Percentiles rank a stretch among this genome's conserved stretches.
phyloP scores from a whole-genome alignment of 2,888 invertebrate genomes.

The Drosophila bunnanda region DNA sequence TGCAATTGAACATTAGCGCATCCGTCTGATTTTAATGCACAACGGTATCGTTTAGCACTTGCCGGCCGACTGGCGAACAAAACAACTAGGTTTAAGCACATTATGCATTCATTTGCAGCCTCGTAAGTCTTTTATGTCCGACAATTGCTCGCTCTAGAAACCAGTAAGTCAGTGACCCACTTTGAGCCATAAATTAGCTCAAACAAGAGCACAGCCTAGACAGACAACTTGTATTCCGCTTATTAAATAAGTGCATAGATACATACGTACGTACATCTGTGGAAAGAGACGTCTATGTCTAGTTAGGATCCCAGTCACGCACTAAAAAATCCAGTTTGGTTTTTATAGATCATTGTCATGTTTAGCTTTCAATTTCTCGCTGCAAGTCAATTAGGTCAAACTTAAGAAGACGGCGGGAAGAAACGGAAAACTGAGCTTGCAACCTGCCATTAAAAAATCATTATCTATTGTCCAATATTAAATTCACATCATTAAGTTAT shows the following conservation, averaged over 20 bases:
- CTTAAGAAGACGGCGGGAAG: slow-evolving; percentile 1
- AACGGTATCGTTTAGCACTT: slow-evolving; percentile 53
- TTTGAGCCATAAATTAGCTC: slow-evolving; percentile 73
- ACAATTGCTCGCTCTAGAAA: slow-evolving; percentile 70
- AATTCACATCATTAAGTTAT: slow-evolving; percentile 73
- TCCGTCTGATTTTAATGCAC: slow-evolving; percentile 54
- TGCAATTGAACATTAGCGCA: slow-evolving; percentile 45
- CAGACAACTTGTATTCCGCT: slow-evolving; percentile 51
- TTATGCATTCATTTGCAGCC: slow-evolving; percentile 62
- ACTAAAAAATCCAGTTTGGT: slow-evolving; percentile 40
- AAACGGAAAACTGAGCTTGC: slow-evolving; percentile 41
- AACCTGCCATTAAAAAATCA: slow-evolving; percentile 70
- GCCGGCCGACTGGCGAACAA: slow-evolving; percentile 48
- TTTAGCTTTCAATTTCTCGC: slow-evolving; percentile 51
- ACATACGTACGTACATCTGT: slow-evolving; percentile 23
- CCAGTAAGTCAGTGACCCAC: slow-evolving; percentile 65
- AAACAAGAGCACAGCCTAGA: slow-evolving; percentile 52
- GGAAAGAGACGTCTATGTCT: slow-evolving; percentile 38
- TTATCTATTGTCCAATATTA: slow-evolving; percentile 77
- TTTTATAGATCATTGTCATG: slow-evolving; percentile 54
- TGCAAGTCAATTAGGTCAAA: slow-evolving; percentile 65
- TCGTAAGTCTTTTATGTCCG: slow-evolving; percentile 72
- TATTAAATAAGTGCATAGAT: slow-evolving; percentile 49
- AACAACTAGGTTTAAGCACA: slow-evolving; percentile 62
- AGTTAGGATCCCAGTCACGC: slow-evolving; percentile 31